These are phyloP conservation scores for Zingel zingel DNA, from an alignment of 2,113 vertebrate genomes.

Conservation along the genomic window DNA sequence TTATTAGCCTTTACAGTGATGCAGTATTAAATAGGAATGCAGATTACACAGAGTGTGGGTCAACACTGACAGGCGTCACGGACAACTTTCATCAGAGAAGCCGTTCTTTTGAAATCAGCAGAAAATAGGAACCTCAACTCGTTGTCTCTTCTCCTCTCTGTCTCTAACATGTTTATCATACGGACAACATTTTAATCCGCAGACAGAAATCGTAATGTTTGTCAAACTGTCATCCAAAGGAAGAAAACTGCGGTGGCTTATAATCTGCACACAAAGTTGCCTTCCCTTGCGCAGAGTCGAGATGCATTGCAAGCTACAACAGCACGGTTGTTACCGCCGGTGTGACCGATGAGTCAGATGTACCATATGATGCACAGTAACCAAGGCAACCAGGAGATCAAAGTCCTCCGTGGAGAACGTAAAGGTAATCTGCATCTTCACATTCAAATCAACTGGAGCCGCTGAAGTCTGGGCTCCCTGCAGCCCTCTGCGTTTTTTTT, in stretches of 20 bases:
- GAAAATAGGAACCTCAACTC: conserved; percentile 3
- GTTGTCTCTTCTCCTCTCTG: neutral
- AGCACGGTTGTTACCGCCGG: neutral
- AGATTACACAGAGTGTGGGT: conserved; percentile 13
- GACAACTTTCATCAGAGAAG: conserved; percentile 5
- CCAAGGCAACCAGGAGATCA: conserved; percentile 77
- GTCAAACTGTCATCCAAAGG: conserved; percentile 1
- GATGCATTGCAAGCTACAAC: conserved; percentile 4
- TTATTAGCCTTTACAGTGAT: conserved; percentile 21
- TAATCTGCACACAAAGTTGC: neutral
- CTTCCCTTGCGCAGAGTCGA: conserved; percentile 16
- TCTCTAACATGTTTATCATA: neutral
- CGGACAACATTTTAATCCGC: neutral
- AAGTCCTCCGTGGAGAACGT: conserved; percentile 70
- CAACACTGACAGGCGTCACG: neutral
- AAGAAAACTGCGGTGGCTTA: neutral
- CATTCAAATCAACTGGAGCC: conserved; percentile 63
- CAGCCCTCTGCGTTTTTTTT: conserved; percentile 9
- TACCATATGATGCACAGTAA: conserved; percentile 54
- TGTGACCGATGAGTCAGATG: conserved; percentile 15
- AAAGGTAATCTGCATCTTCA: conserved; percentile 80
- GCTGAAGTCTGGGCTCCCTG: conserved; percentile 24
- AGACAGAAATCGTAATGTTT: neutral
- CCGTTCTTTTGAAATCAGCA: neutral
- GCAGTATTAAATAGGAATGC: conserved; percentile 28